Evolutionary conservation across 2,888 invertebrate genomes (phyloP).

Genomic region (Euzetes globulus): DNA sequence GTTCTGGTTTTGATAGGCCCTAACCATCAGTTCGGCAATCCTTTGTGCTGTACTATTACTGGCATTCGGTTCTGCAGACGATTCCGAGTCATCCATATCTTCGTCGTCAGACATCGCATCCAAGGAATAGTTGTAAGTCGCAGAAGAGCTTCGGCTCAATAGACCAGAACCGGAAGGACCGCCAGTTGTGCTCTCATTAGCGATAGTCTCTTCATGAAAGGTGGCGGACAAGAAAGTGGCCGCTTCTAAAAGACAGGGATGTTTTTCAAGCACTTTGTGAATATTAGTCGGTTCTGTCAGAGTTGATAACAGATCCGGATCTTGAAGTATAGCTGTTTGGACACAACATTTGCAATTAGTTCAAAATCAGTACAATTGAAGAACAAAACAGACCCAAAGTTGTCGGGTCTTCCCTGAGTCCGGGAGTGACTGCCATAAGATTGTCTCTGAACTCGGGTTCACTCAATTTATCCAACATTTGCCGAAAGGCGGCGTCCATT

Average conservation of each 20-base stretch:
- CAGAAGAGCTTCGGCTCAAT: background rate
- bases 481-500: slow-evolving; percentile 57
- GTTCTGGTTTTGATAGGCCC: slow-evolving; percentile 31
- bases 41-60: background rate
- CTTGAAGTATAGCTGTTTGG: slow-evolving; percentile 60
- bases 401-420: slow-evolving; percentile 61
- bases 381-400: slow-evolving; percentile 51
- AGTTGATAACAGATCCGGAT: slow-evolving; percentile 65
- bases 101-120: slow-evolving; percentile 50
- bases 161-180: background rate
- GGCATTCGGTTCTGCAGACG: slow-evolving; percentile 35
- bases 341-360: no score
- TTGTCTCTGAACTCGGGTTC: slow-evolving; percentile 57
- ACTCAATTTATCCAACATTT: slow-evolving; percentile 57
- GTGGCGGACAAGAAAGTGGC: slow-evolving; percentile 59
- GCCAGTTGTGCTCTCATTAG: background rate
- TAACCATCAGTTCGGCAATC: slow-evolving; percentile 43
- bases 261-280: slow-evolving; percentile 59
- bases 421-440: slow-evolving; percentile 63
- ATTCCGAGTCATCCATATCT: slow-evolving; percentile 41
- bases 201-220: slow-evolving; percentile 48
- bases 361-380: background rate
- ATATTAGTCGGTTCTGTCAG: slow-evolving; percentile 62
- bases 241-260: slow-evolving; percentile 64
- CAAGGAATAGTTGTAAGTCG: slow-evolving; percentile 44